These are phyloP conservation scores for Melanocharis versteri DNA, from an alignment of 2,113 vertebrate species.

Conservation along the genomic window DNA sequence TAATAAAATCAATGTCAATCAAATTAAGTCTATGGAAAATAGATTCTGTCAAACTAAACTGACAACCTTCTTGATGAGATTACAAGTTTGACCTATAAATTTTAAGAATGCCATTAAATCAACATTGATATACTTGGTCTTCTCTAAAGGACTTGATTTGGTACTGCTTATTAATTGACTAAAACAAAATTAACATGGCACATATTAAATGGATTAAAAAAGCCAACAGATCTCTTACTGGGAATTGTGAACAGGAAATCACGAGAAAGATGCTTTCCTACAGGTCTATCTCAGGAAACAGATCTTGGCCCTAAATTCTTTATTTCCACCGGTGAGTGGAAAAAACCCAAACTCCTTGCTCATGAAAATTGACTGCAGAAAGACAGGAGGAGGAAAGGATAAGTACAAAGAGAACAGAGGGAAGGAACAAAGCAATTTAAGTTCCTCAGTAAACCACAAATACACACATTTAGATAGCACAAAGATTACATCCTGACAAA, in stretches of 20 bases:
- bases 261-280: background rate
- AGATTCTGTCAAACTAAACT: conserved; percentile 20
- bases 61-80: conserved; percentile 19
- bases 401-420: background rate
- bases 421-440: background rate
- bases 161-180: conserved; percentile 6
- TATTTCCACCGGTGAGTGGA: background rate
- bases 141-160: background rate
- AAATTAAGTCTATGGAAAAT: conserved; percentile 24
- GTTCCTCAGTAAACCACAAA: background rate
- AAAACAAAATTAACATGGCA: conserved; percentile 15
- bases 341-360: background rate
- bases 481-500: background rate
- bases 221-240: background rate
- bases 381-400: background rate
- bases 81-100: conserved; percentile 2
- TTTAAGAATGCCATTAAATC: conserved; percentile 4
- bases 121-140: background rate
- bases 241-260: background rate
- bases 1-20: conserved; percentile 40
- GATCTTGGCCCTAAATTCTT: background rate
- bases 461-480: background rate
- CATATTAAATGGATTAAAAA: background rate
- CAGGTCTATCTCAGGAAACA: background rate
- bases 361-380: background rate